Conservation (phyloP, 2,797 vertebrate genomes). For the Pseudocheirus occidentalis region DNA sequence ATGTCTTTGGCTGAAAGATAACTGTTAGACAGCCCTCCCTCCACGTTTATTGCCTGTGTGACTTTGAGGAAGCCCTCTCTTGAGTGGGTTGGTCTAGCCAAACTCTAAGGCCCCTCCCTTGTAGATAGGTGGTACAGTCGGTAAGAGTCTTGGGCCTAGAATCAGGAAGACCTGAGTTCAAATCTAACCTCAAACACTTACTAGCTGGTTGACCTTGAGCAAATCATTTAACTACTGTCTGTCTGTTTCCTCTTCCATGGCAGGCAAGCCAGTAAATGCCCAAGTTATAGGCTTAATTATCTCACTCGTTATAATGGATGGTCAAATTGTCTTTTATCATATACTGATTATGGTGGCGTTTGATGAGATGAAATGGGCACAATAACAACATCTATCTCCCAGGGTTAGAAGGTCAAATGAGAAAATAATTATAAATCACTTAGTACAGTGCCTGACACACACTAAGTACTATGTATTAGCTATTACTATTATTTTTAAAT, state of each 20-base stretch:
- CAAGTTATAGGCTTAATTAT: slow-evolving; percentile 2
- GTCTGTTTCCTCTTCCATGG: background rate
- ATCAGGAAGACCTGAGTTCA: background rate
- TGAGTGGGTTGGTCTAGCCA: background rate
- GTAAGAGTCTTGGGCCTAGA: background rate
- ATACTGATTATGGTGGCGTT: background rate
- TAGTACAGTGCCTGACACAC: background rate
- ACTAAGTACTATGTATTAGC: background rate
- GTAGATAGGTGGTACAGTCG: background rate
- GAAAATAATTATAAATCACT: background rate
- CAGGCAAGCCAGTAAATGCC: background rate
- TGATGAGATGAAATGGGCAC: background rate
- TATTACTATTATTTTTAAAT: background rate
- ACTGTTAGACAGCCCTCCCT: background rate
- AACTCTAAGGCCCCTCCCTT: slow-evolving; percentile 6
- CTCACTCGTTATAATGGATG: slow-evolving; percentile 23
- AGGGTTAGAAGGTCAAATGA: background rate
- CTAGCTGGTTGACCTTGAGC: background rate
- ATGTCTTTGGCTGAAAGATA: background rate
- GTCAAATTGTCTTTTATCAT: slow-evolving; percentile 16
- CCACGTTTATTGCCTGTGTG: background rate
- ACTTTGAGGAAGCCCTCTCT: background rate
- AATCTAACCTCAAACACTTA: background rate
- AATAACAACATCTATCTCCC: background rate
- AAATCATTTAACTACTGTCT: background rate